Percentiles rank a stretch among this genome's conserved stretches.
Evolutionary conservation across 1,140 invertebrate genomes (phyloP).

Genomic region (Diabrotica virgifera): DNA sequence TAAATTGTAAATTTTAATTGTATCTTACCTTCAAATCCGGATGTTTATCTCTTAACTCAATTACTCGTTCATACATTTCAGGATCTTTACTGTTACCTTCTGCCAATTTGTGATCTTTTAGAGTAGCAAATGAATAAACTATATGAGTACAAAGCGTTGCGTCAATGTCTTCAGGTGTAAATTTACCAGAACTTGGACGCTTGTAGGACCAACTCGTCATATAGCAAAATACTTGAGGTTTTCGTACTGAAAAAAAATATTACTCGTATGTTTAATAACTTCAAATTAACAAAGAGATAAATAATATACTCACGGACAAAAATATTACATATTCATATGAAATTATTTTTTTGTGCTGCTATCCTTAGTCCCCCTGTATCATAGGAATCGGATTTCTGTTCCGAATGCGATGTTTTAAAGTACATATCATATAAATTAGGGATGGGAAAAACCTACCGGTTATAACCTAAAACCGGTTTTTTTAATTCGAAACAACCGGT

Average conservation of each 20-base stretch:
- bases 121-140: constrained; percentile 88
- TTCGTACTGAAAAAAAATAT: constrained; percentile 59
- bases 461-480: too few species aligned
- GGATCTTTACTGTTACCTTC: constrained; percentile 74
- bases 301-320: too few species aligned
- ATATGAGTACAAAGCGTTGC: constrained; percentile 86
- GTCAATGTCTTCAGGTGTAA: constrained; percentile 84
- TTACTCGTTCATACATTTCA: constrained; percentile 81
- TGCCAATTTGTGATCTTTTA: constrained; percentile 78
- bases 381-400: too few species aligned
- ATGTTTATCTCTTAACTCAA: constrained; percentile 83
- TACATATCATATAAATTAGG: too few species aligned
- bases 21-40: constrained; percentile 75
- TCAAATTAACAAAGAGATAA: not conserved
- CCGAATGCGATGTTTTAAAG: too few species aligned
- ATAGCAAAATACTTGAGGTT: constrained; percentile 87
- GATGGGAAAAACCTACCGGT: too few species aligned
- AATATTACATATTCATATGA: too few species aligned
- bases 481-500: too few species aligned
- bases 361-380: not conserved
- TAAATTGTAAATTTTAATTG: too few species aligned
- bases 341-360: not conserved
- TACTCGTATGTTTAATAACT: not conserved
- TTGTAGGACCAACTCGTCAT: constrained; percentile 93
- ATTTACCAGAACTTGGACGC: constrained; percentile 79